A percentile compares a stretch with the other conserved stretches of the same genome.
Conservation (phyloP, 2,888 invertebrate species). For the Heliconius ismenius region DNA sequence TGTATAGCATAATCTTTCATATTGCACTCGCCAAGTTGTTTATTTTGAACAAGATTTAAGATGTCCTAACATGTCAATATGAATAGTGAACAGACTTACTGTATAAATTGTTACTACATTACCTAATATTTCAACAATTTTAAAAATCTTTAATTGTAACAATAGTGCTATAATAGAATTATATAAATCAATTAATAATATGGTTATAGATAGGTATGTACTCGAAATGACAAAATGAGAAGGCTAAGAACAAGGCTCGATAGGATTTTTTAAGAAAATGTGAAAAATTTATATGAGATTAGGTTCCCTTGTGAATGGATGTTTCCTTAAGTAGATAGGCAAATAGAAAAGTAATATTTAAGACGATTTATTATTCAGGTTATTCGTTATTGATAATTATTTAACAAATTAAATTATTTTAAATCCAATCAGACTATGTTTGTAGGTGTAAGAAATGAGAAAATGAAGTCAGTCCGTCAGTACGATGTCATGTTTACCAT, state of each 20-base stretch:
- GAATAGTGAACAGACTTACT: constrained; percentile 9
- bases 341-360: constrained; percentile 67
- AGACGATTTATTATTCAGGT: constrained; percentile 57
- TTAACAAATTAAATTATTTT: constrained; percentile 58
- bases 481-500: constrained; percentile 27
- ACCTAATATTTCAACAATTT: constrained; percentile 12
- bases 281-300: constrained; percentile 42
- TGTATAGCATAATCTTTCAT: neutral
- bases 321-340: constrained; percentile 71
- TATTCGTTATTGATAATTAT: constrained; percentile 59
- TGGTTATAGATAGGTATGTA: constrained; percentile 39
- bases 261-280: constrained; percentile 23
- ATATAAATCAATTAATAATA: constrained; percentile 22
- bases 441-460: constrained; percentile 44
- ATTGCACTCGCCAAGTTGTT: constrained; percentile 27
- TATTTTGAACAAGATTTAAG: constrained; percentile 35
- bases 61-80: constrained; percentile 15
- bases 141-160: constrained; percentile 33
- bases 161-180: constrained; percentile 43
- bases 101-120: constrained; percentile 15
- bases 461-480: constrained; percentile 40
- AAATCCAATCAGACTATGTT: constrained; percentile 57
- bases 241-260: constrained; percentile 5
- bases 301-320: constrained; percentile 52
- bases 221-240: constrained; percentile 23